Conservation (phyloP, 1,140 invertebrate species). For the Drosophila quadrilineata region DNA sequence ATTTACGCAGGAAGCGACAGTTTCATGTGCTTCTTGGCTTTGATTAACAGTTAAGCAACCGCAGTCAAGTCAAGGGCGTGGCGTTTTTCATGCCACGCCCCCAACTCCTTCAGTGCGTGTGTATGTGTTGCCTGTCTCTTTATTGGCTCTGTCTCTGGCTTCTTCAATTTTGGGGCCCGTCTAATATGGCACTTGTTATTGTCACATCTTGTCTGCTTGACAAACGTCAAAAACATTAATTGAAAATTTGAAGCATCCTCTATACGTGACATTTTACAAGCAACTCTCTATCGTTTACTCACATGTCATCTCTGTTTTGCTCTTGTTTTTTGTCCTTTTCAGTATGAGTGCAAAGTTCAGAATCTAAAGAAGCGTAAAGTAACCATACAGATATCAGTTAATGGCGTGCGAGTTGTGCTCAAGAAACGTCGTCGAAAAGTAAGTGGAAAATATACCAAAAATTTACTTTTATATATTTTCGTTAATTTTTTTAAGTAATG, state of each 20-base stretch:
- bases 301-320: neutral
- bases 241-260: constrained; percentile 53
- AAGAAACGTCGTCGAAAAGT: constrained; percentile 89
- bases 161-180: constrained; percentile 35
- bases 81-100: constrained; percentile 52
- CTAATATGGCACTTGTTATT: constrained; percentile 65
- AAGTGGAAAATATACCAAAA: constrained; percentile 80
- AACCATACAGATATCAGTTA: constrained; percentile 95
- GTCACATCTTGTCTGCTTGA: constrained; percentile 69
- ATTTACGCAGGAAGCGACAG: constrained; percentile 18
- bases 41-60: constrained; percentile 65
- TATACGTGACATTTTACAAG: constrained; percentile 18
- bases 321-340: constrained; percentile 63
- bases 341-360: constrained; percentile 99
- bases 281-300: neutral
- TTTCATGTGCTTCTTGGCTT: constrained; percentile 57
- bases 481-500: no score
- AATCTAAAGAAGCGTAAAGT: constrained; percentile 99
- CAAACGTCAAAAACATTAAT: constrained; percentile 61
- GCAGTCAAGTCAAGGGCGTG: constrained; percentile 27
- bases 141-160: constrained; percentile 50
- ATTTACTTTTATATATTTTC: no score
- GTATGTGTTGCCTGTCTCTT: constrained; percentile 14
- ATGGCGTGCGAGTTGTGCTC: constrained; percentile 94
- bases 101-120: neutral